phyloP scores from a whole-genome alignment of 2,797 vertebrate species.

The Tokudaia tokunoshimensis region DNA sequence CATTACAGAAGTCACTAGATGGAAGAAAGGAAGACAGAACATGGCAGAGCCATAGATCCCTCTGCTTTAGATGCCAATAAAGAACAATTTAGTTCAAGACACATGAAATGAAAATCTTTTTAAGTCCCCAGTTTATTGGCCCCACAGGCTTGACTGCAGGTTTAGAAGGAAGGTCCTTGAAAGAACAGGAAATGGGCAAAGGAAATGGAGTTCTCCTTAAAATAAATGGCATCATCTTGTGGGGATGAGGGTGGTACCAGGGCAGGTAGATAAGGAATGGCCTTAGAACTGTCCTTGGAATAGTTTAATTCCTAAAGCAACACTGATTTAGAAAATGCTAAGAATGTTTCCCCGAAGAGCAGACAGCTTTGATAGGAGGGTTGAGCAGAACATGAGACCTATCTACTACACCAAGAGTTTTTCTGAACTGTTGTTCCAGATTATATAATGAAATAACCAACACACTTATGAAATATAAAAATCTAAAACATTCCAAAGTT shows the following conservation, averaged over 20 bases:
- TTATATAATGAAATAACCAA: background rate
- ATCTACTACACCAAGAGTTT: background rate
- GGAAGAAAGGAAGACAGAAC: slow-evolving; percentile 17
- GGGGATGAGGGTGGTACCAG: background rate
- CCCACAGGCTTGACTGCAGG: background rate
- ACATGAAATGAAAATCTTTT: background rate
- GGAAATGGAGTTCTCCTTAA: slow-evolving; percentile 61
- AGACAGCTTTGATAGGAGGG: background rate
- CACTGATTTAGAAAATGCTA: background rate
- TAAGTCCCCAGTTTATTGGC: slow-evolving; percentile 12
- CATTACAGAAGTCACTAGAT: slow-evolving; percentile 5
- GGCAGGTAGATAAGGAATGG: background rate
- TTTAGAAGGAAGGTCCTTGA: background rate
- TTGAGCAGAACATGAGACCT: background rate
- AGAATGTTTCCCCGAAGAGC: background rate
- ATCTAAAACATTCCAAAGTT: slow-evolving; percentile 27
- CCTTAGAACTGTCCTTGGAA: background rate
- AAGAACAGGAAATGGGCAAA: slow-evolving; percentile 21
- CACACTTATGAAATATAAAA: slow-evolving; percentile 3
- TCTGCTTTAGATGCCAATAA: slow-evolving; percentile 1
- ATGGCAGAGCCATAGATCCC: background rate
- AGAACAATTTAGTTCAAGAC: slow-evolving; percentile 57
- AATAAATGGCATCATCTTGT: slow-evolving; percentile 16
- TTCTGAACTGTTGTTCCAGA: background rate
- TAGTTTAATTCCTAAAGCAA: background rate